phyloP scores from a whole-genome alignment of 1,140 invertebrate genomes.

The Paramacrobiotus metropolitanus region DNA sequence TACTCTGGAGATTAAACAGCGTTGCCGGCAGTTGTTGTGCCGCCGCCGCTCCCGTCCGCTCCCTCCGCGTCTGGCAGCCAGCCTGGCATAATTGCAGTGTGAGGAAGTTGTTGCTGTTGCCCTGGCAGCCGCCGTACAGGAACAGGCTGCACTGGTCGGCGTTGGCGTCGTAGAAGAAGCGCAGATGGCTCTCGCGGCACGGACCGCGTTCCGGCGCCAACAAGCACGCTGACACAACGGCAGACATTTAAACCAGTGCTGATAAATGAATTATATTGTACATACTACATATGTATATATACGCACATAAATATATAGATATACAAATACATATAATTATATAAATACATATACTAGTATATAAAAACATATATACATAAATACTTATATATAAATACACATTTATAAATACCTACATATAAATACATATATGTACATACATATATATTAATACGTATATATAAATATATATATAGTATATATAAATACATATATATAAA shows the following conservation, averaged over 20 bases:
- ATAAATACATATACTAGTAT: background rate
- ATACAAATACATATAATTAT: background rate
- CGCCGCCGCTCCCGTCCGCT: too few relatives aligned
- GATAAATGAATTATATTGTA: background rate
- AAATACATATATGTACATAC: background rate
- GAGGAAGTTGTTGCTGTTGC: constrained; percentile 11
- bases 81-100: too few relatives aligned
- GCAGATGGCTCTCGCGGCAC: background rate
- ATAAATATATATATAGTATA: background rate
- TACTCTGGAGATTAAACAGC: too few relatives aligned
- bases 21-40: too few relatives aligned
- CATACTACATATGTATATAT: background rate
- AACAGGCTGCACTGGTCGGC: constrained; percentile 11
- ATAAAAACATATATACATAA: background rate
- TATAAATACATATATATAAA: background rate
- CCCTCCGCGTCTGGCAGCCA: too few relatives aligned
- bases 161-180: constrained; percentile 7
- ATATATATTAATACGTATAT: background rate
- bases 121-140: constrained; percentile 10
- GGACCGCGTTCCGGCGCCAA: constrained; percentile 15
- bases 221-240: background rate
- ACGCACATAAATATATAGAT: background rate
- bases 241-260: background rate
- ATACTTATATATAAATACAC: background rate
- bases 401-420: background rate